Percentiles rank a stretch among this genome's conserved stretches.
phyloP scores from a whole-genome alignment of 1,140 invertebrate genomes.

The Arctopsyche grandis region DNA sequence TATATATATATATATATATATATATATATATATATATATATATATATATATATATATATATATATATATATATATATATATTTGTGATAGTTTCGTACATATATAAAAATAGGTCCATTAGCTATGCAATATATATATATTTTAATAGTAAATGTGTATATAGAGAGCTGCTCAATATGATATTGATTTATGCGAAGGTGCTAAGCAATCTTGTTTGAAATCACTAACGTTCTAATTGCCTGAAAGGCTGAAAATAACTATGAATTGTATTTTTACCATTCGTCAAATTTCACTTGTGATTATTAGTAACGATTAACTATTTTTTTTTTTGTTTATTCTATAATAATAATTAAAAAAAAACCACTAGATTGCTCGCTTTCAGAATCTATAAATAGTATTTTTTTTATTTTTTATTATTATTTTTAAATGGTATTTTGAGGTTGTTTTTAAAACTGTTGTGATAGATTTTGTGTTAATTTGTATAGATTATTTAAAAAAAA shows the following conservation, averaged over 20 bases:
- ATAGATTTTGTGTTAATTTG: slow-evolving; percentile 3
- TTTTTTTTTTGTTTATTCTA: background rate
- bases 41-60: too few species aligned
- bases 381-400: background rate
- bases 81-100: background rate
- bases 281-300: background rate
- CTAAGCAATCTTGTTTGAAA: background rate
- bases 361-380: background rate
- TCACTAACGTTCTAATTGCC: background rate
- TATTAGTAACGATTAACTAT: background rate
- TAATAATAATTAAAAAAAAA: background rate
- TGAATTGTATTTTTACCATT: background rate
- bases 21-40: too few species aligned
- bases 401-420: slow-evolving; percentile 4
- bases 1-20: too few species aligned
- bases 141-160: slow-evolving; percentile 13
- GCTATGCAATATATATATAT: background rate
- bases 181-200: slow-evolving; percentile 2
- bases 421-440: background rate
- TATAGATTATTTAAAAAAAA: background rate
- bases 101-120: background rate
- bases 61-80: too few species aligned
- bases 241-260: background rate
- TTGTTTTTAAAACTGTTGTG: slow-evolving; percentile 23
- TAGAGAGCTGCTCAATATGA: slow-evolving; percentile 5